These are phyloP conservation scores for Holcopasites calliopsidis DNA, from an alignment of 1,140 invertebrate genomes.

Conservation along the genomic window DNA sequence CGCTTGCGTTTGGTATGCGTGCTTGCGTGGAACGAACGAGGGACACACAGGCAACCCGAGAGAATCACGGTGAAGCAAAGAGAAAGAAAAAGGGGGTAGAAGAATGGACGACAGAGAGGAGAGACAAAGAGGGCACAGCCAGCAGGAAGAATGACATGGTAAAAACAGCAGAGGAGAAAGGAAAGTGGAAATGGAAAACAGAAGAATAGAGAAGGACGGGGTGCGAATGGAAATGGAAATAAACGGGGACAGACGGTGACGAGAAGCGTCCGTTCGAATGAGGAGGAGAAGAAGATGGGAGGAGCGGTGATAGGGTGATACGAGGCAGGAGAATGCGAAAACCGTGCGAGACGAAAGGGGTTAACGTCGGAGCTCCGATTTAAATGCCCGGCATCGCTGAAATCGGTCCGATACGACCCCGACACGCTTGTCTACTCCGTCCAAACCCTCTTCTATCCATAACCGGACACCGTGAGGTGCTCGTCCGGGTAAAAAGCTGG, in stretches of 20 bases:
- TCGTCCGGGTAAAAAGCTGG: constrained; percentile 11
- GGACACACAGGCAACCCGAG: too few species aligned
- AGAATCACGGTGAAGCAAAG: constrained; percentile 7
- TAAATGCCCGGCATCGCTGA: constrained; percentile 68
- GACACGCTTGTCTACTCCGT: constrained; percentile 57
- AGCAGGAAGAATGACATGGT: not conserved
- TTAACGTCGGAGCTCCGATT: constrained; percentile 62
- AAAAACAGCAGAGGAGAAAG: not conserved
- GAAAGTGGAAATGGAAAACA: too few species aligned
- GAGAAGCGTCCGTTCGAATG: too few species aligned
- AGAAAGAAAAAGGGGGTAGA: constrained; percentile 9
- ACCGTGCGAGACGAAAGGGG: constrained; percentile 15
- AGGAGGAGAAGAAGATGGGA: not conserved
- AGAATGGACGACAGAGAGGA: not conserved
- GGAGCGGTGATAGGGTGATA: not conserved
- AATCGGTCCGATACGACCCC: constrained; percentile 68
- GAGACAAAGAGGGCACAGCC: not conserved
- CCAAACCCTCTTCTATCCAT: constrained; percentile 39
- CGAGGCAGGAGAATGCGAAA: constrained; percentile 47
- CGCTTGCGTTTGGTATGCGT: constrained; percentile 60
- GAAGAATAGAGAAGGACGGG: too few species aligned
- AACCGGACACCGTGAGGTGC: constrained; percentile 7
- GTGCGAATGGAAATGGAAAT: not conserved
- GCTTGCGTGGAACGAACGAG: constrained; percentile 37
- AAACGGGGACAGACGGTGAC: not conserved